Evolutionary conservation across 1,140 invertebrate species (phyloP).

Genomic region (Diabrotica undecimpunctata): DNA sequence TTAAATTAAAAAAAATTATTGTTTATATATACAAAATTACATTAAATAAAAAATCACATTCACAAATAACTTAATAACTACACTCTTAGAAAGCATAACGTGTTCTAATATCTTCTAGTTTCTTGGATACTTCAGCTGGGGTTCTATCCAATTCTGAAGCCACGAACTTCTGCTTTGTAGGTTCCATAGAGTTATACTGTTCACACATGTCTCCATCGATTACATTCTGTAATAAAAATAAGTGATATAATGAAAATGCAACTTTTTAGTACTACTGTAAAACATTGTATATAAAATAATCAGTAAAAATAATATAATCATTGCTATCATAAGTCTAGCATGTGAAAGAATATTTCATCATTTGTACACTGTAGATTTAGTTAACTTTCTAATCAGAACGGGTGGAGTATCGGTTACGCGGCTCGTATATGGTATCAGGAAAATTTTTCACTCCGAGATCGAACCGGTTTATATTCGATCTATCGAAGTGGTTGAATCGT

Average conservation of each 20-base stretch:
- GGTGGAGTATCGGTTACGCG: no score
- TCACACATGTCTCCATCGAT: conserved; percentile 99
- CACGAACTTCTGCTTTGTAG: conserved; percentile 90
- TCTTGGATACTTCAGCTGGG: conserved; percentile 94
- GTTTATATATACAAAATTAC: no score
- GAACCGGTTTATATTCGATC: no score
- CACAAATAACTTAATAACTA: background rate
- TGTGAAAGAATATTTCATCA: conserved; percentile 35
- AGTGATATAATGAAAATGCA: background rate
- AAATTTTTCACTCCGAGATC: no score
- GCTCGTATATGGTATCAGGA: no score
- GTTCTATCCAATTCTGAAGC: conserved; percentile 91
- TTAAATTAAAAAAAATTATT: no score
- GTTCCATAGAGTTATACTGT: conserved; percentile 95
- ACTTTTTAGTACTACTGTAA: conserved; percentile 7
- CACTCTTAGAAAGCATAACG: conserved; percentile 84
- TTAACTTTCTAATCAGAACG: no score
- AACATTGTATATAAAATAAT: conserved; percentile 2
- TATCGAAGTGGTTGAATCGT: no score
- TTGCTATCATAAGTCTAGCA: conserved; percentile 44
- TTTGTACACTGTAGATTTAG: no score
- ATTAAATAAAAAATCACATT: no score
- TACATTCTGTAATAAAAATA: conserved; percentile 70
- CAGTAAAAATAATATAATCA: conserved; percentile 26
- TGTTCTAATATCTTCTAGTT: conserved; percentile 90